Percentiles rank a stretch among this genome's conserved stretches.
Evolutionary conservation across 1,140 invertebrate species (phyloP).

Genomic region (Ceratina calcarata): DNA sequence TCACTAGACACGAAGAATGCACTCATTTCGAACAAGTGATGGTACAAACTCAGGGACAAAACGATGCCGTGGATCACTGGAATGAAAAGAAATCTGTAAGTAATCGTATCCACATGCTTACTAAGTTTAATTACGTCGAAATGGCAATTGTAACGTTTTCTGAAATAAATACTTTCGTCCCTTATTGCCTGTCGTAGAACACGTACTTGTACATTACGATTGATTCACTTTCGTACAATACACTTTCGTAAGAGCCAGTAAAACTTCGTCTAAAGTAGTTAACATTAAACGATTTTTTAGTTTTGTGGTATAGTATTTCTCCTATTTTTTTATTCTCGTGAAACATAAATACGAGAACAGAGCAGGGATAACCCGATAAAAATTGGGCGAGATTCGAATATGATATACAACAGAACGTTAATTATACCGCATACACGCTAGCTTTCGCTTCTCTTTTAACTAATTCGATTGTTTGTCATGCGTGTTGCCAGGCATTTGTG

Average conservation of each 20-base stretch:
- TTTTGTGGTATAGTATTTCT: neutral
- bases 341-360: too few species aligned
- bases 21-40: constrained; percentile 89
- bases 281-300: neutral
- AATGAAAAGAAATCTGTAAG: constrained; percentile 83
- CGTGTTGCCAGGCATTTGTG: constrained; percentile 81
- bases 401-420: constrained; percentile 36
- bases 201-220: too few species aligned
- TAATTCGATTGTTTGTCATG: constrained; percentile 79
- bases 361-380: neutral
- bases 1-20: constrained; percentile 90
- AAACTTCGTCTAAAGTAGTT: neutral
- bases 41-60: constrained; percentile 75
- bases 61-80: constrained; percentile 76
- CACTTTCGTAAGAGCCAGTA: constrained; percentile 54
- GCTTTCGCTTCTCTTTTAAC: constrained; percentile 75
- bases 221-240: neutral
- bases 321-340: too few species aligned
- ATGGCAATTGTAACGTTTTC: constrained; percentile 5
- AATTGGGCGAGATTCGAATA: neutral
- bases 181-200: neutral
- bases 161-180: neutral
- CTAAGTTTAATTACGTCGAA: constrained; percentile 11
- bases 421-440: constrained; percentile 53
- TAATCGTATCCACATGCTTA: constrained; percentile 63